Evolutionary conservation across 64 coral and sea anemone species (phyloP), one percentile per base, ranked within the genome.

Genomic region (Catalaphyllia jardinei): DNA sequence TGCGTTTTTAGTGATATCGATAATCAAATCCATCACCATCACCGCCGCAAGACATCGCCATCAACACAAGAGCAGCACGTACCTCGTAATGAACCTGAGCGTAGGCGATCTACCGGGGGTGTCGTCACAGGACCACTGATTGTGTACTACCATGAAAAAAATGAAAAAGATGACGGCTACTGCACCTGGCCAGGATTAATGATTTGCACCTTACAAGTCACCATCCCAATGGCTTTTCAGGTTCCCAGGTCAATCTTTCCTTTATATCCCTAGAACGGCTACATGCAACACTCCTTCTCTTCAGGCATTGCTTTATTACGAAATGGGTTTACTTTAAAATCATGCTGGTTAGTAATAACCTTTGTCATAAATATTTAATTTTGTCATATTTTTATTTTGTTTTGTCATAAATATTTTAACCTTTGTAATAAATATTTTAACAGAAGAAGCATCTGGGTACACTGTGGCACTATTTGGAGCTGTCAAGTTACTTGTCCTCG

Each of bases 41-140:
- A 22, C 31, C 28, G n/a, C 22, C 14, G 50, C 76, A 55, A 65
- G 7, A 64, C 38, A 42, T 20, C 79, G 31, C 17, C 79, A 83
- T 9, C 24, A 67, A 42, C 79, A 60, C 79, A 82, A 82, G 59
- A 30, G 19, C 46, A 78, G 74, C 50, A 76, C 74, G 11, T 76
- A 76, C 74, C 74, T 76, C 17, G 50, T 76, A 8, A 76, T 76
- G 19, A 76, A 76, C 35, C 15, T 76, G 14, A 46, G 38, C 46
- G 74, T 76, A 35, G 74, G 38, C 19, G 74, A 76, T 49, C 31
- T 76, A 20, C 38, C 50, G 74, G 74, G 74, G 74, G 74, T 8
- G 33, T 16, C 16, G 33, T 76, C 0, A 24, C 7, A 8, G 52
- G 52, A 55, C 52, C 52, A 11, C 52, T 55, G 52, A 11, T 8